These are phyloP conservation scores for Pristionchus japonicus DNA, from an alignment of 2,888 invertebrate species.

Conservation along the genomic window DNA sequence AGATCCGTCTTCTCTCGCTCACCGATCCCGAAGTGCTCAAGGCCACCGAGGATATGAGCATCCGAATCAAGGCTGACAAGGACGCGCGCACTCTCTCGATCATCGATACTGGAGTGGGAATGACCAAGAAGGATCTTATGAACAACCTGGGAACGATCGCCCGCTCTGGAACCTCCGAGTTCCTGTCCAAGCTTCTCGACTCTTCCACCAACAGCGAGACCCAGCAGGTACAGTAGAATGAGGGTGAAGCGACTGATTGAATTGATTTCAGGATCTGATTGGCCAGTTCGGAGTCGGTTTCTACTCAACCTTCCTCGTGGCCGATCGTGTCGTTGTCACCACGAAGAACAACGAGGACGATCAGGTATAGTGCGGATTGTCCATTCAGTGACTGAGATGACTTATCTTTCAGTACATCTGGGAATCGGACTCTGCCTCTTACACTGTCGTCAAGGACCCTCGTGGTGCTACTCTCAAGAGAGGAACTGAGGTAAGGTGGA, in stretches of 20 bases:
- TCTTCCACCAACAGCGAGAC: slow-evolving; percentile 68
- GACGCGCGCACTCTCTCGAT: slow-evolving; percentile 92
- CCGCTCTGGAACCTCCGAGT: slow-evolving; percentile 75
- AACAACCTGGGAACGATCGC: slow-evolving; percentile 98
- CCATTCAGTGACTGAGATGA: neutral
- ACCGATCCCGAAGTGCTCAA: slow-evolving; percentile 88
- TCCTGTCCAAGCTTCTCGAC: slow-evolving; percentile 73
- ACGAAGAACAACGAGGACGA: slow-evolving; percentile 93
- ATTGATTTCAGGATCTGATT: slow-evolving; percentile 98
- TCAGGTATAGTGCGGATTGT: slow-evolving; percentile 79
- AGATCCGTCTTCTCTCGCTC: slow-evolving; percentile 89
- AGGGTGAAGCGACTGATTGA: too few species aligned
- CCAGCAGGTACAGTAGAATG: too few species aligned
- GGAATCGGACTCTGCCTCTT: slow-evolving; percentile 95
- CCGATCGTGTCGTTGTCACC: slow-evolving; percentile 94
- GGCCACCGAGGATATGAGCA: slow-evolving; percentile 86
- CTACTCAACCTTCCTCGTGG: slow-evolving; percentile 97
- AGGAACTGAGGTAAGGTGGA: slow-evolving; percentile 82
- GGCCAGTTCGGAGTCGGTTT: slow-evolving; percentile 98
- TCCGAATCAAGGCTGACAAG: slow-evolving; percentile 93
- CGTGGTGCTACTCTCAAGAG: slow-evolving; percentile 89
- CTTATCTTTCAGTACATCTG: slow-evolving; percentile 83
- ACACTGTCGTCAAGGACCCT: slow-evolving; percentile 92
- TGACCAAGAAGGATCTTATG: slow-evolving; percentile 89
- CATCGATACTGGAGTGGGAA: slow-evolving; percentile 94